Conservation (phyloP, 2,113 vertebrate species). For the Hypanus sabinus region DNA sequence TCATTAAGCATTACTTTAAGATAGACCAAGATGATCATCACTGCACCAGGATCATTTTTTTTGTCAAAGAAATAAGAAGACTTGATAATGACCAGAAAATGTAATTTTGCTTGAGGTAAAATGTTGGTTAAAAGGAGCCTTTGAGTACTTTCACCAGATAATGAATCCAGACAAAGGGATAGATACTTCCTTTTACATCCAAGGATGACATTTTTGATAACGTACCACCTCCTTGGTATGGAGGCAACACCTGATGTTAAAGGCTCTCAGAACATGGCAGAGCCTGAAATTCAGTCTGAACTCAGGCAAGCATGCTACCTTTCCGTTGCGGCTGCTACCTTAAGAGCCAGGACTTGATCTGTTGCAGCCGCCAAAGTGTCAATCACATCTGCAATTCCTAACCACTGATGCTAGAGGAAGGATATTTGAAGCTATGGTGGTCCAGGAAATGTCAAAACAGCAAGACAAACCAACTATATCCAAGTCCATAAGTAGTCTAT, state of each 20-base stretch:
- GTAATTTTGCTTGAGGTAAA: neutral
- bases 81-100: neutral
- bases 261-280: neutral
- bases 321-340: neutral
- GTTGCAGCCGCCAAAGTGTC: too few relatives aligned
- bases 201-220: neutral
- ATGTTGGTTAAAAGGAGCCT: neutral
- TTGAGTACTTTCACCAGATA: too few relatives aligned
- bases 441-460: too few relatives aligned
- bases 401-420: too few relatives aligned
- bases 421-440: too few relatives aligned
- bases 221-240: neutral
- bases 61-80: neutral
- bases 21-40: neutral
- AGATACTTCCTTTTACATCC: neutral
- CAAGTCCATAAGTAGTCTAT: too few relatives aligned
- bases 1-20: too few relatives aligned
- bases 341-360: neutral
- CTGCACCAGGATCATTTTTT: too few relatives aligned
- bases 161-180: too few relatives aligned
- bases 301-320: neutral
- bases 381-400: too few relatives aligned
- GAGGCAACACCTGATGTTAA: too few relatives aligned
- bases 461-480: too few relatives aligned
- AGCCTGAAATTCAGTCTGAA: neutral